Percentiles rank a stretch among this genome's conserved stretches.
Evolutionary conservation across 2,113 vertebrate species (phyloP).

Genomic region (Martes martes): DNA sequence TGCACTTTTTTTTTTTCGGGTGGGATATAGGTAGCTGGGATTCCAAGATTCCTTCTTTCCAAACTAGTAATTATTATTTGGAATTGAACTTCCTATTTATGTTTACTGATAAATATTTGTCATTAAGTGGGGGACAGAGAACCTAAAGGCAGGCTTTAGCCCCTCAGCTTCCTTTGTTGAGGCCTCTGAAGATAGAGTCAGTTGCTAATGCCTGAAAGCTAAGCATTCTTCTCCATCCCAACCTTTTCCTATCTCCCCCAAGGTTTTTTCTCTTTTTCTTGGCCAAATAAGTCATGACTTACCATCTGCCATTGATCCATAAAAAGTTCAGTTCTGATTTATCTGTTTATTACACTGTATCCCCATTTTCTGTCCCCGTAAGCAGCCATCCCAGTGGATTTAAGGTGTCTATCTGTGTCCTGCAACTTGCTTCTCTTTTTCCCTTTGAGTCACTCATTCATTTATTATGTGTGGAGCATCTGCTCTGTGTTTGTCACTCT

Average conservation of each 20-base stretch:
- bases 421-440: too few relatives aligned
- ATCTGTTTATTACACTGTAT: neutral
- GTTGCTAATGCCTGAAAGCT: neutral
- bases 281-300: neutral
- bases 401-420: accelerated
- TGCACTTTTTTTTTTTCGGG: neutral
- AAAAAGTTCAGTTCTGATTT: neutral
- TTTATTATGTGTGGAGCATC: neutral
- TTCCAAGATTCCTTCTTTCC: neutral
- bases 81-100: neutral
- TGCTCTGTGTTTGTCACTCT: neutral
- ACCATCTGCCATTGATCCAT: neutral
- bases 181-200: neutral
- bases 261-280: neutral
- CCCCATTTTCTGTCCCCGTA: neutral
- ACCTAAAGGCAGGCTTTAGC: neutral
- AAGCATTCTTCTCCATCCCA: neutral
- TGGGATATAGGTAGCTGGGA: neutral
- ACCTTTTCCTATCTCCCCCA: neutral
- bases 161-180: neutral
- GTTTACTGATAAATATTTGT: neutral
- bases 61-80: neutral
- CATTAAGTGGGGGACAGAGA: neutral
- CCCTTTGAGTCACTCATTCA: too few relatives aligned
- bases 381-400: neutral